phyloP scores from a whole-genome alignment of 2,797 vertebrate species.

The Monodelphis domestica region DNA sequence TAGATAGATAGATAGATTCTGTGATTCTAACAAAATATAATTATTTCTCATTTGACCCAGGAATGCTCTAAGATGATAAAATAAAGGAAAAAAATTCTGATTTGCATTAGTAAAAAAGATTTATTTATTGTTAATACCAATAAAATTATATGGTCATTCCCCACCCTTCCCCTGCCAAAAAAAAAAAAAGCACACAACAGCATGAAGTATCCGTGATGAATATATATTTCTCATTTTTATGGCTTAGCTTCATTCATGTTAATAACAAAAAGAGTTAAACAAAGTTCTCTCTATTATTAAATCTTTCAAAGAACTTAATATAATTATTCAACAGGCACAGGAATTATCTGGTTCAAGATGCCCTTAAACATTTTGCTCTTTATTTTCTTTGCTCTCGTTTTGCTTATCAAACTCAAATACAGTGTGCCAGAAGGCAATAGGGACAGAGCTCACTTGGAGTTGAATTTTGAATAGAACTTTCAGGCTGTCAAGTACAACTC shows the following conservation, averaged over 20 bases:
- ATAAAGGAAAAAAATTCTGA: no score
- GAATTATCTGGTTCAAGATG: background rate
- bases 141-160: no score
- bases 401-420: background rate
- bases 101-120: no score
- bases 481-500: background rate
- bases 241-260: background rate
- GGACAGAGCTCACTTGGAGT: background rate
- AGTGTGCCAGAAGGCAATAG: background rate
- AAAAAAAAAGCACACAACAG: no score
- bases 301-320: background rate
- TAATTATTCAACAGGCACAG: background rate
- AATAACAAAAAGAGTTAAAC: background rate
- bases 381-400: no score
- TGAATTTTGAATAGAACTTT: background rate
- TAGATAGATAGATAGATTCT: no score
- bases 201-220: background rate
- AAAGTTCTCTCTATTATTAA: background rate
- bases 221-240: background rate
- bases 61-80: no score
- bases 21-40: no score
- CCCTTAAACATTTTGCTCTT: background rate
- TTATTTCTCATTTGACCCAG: no score
- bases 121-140: no score
- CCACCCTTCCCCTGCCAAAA: no score